Base-by-base conservation (phyloP, 2,888 invertebrate genomes). In the Parapristionchus giblindavisi region DNA sequence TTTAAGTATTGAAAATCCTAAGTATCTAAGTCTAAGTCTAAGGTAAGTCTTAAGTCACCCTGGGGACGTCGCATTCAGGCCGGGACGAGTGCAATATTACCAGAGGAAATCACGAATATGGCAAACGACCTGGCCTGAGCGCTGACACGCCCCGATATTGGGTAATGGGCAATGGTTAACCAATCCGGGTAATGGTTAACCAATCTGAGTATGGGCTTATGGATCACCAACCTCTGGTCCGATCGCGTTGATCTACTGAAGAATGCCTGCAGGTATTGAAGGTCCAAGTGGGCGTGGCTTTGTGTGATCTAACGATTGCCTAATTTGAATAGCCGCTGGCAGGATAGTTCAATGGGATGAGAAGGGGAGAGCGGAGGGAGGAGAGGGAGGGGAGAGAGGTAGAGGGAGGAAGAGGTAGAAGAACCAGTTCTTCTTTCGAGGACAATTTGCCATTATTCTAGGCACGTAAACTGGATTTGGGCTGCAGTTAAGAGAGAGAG, bases 91-190 rank as follows among this genome's bases (percentile, higher is more conserved):
- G 63, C 63, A 29, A 65, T 65, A 36, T 65, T 40, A 40, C 43
- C 43, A 21, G 1, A 60, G 5, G 27, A 27, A 43, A 65, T 43
- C 43, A 40, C 43, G 29, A 40, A 65, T 65, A 65, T 65, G 40
- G 63, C 63, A 65, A 40, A 43, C 63, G 63, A 43, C 63, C 63
- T 43, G 63, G 63, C 63, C 63, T 65, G 63, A 65, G 63, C 21
- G n/a, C n/a, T n/a, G 43, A 43, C 8, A 43, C 11, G n/a, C 27
- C 29, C 63, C 43, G 40, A 29, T 11, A 29, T 43, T 14, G 11
- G 43, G 43, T 43, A 43, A 43, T 43, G 17, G 17, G 43, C 8
- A 14, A 8, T 43, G 34, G 60, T 3, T n/a, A 36, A 60, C 1
- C 29, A 1, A 34, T 58, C 34, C 1, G 60, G n/a, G 24, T 38